Evolutionary conservation across 2,888 invertebrate species (phyloP).

Genomic region (Laspeyria flexula): DNA sequence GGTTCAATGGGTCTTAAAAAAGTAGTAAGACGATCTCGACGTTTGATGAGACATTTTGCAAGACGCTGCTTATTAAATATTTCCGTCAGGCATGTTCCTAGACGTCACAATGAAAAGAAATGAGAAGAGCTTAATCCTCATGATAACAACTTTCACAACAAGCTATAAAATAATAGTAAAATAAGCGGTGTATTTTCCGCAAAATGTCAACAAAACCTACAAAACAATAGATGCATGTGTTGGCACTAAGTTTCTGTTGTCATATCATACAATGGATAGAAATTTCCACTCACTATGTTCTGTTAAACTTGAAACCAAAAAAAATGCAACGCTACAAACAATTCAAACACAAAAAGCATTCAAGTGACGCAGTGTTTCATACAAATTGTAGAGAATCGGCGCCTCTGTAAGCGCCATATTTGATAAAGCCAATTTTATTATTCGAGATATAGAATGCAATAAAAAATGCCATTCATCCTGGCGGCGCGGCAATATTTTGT

Average conservation of each 20-base stretch:
- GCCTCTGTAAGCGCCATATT: slow-evolving; percentile 21
- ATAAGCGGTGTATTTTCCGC: too few relatives aligned
- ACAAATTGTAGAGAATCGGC: slow-evolving; percentile 22
- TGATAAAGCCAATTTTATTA: slow-evolving; percentile 40
- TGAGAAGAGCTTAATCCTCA: too few relatives aligned
- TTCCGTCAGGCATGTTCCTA: not conserved
- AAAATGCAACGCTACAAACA: slow-evolving; percentile 28
- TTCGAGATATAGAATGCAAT: slow-evolving; percentile 43
- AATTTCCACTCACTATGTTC: slow-evolving; percentile 31
- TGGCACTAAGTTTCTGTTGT: too few relatives aligned
- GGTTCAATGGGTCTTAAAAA: not conserved
- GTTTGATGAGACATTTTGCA: not conserved
- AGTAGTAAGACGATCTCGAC: not conserved
- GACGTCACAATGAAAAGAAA: slow-evolving; percentile 32
- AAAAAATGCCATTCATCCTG: slow-evolving; percentile 40
- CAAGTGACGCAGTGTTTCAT: slow-evolving; percentile 16
- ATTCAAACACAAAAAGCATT: slow-evolving; percentile 33
- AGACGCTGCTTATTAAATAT: not conserved
- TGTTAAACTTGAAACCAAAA: slow-evolving; percentile 12
- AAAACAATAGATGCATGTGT: too few relatives aligned
- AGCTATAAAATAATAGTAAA: too few relatives aligned
- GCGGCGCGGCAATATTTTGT: slow-evolving; percentile 29
- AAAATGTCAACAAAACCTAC: too few relatives aligned
- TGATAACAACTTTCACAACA: too few relatives aligned
- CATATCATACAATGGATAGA: too few relatives aligned